phyloP scores from a whole-genome alignment of 2,888 invertebrate species.

The Orchestes rusci region DNA sequence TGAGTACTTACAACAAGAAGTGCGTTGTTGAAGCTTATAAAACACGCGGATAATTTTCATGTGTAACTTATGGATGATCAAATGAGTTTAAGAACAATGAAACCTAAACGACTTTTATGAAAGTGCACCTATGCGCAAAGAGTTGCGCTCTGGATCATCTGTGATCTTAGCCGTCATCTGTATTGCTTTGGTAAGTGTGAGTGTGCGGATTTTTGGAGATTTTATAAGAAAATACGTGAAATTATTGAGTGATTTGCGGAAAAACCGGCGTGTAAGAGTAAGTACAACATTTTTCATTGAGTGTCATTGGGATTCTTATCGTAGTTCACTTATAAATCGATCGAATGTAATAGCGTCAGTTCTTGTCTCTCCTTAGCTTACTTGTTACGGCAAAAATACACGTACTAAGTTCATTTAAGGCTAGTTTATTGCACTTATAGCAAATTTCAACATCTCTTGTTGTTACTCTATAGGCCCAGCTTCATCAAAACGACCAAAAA shows the following conservation, averaged over 20 bases:
- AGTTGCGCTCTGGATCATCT: constrained; percentile 18
- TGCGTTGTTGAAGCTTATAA: too few relatives aligned
- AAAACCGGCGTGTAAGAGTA: constrained; percentile 16
- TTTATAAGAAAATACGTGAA: constrained; percentile 20
- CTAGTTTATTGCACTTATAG: background rate
- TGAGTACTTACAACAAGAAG: too few relatives aligned
- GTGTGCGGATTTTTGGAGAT: constrained; percentile 10
- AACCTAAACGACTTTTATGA: constrained; percentile 8
- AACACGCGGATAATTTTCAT: background rate
- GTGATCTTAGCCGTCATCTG: constrained; percentile 24
- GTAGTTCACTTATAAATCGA: constrained; percentile 25
- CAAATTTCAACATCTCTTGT: background rate
- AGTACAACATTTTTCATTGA: constrained; percentile 14
- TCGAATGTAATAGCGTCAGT: constrained; percentile 21
- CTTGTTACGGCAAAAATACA: constrained; percentile 15
- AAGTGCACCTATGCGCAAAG: constrained; percentile 18
- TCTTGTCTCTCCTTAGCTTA: constrained; percentile 14
- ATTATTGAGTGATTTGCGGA: constrained; percentile 19
- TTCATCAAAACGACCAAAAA: too few relatives aligned
- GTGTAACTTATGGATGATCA: background rate
- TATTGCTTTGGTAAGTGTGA: constrained; percentile 21
- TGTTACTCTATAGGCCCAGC: too few relatives aligned
- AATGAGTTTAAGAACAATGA: background rate
- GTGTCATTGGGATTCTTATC: constrained; percentile 20
- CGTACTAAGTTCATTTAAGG: constrained; percentile 17